Conservation (phyloP, 1,140 invertebrate genomes). For the Helicoverpa armigera region DNA sequence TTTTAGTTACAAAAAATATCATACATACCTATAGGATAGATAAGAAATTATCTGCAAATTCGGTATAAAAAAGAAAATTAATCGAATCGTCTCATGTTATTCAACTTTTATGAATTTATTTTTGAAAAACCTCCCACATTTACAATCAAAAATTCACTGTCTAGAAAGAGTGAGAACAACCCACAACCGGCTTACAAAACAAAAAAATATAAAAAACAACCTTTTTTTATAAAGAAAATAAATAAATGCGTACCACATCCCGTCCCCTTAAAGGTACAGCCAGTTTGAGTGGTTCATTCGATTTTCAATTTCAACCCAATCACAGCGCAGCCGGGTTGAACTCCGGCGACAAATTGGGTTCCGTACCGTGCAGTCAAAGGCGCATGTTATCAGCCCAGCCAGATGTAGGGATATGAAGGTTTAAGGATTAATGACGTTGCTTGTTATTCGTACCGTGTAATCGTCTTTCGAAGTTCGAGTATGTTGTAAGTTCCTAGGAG, state of each 20-base stretch:
- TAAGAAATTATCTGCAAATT: no score
- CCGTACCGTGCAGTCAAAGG: constrained; percentile 38
- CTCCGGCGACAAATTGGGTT: constrained; percentile 41
- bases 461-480: background rate
- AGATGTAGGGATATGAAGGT: constrained; percentile 12
- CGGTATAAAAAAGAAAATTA: no score
- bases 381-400: constrained; percentile 25
- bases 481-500: background rate
- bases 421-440: constrained; percentile 12
- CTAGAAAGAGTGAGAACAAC: background rate
- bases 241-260: constrained; percentile 26
- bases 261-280: constrained; percentile 26
- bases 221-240: constrained; percentile 38
- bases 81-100: no score
- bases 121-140: background rate
- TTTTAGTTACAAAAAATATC: no score
- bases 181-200: constrained; percentile 10
- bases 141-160: background rate
- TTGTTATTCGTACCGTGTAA: background rate
- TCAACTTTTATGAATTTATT: no score
- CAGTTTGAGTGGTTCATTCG: constrained; percentile 39
- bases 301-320: constrained; percentile 44
- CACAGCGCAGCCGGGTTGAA: constrained; percentile 42
- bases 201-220: constrained; percentile 3
- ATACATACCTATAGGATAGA: no score